These are phyloP conservation scores for Arenaria interpres DNA, from an alignment of 2,113 vertebrate genomes.

Conservation along the genomic window DNA sequence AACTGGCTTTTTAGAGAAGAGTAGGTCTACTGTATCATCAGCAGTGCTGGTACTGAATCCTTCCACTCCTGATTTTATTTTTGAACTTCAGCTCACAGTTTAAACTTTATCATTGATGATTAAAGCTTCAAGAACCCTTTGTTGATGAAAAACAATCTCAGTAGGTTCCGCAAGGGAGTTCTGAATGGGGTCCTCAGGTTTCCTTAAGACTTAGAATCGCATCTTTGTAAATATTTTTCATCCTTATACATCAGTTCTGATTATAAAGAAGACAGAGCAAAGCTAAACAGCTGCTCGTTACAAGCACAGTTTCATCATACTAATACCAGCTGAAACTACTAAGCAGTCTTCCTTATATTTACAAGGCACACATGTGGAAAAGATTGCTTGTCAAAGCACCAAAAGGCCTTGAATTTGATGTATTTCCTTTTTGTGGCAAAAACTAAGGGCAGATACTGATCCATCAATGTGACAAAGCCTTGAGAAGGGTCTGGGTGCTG, in stretches of 20 bases:
- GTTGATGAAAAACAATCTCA: background rate
- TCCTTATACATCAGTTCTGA: background rate
- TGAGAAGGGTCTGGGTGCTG: background rate
- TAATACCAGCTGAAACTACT: background rate
- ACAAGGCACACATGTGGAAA: background rate
- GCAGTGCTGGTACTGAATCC: background rate
- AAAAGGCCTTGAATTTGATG: background rate
- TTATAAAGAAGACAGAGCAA: background rate
- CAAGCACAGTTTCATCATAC: background rate
- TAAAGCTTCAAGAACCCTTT: background rate
- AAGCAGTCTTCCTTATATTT: background rate
- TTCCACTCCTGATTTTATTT: background rate
- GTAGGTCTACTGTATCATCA: background rate
- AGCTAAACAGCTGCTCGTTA: background rate
- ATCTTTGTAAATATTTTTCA: background rate
- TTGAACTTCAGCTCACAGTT: background rate
- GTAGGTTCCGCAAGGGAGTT: background rate
- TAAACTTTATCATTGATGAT: background rate
- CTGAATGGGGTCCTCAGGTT: background rate
- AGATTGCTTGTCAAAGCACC: background rate
- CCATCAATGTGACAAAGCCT: background rate
- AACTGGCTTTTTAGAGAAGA: background rate
- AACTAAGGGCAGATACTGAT: background rate
- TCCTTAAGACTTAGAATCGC: background rate
- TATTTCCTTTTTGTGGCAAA: background rate